A percentile compares a stretch with the other conserved stretches of the same genome.
Conservation (phyloP, 2,797 vertebrate species). For the Scarus forsteni region DNA sequence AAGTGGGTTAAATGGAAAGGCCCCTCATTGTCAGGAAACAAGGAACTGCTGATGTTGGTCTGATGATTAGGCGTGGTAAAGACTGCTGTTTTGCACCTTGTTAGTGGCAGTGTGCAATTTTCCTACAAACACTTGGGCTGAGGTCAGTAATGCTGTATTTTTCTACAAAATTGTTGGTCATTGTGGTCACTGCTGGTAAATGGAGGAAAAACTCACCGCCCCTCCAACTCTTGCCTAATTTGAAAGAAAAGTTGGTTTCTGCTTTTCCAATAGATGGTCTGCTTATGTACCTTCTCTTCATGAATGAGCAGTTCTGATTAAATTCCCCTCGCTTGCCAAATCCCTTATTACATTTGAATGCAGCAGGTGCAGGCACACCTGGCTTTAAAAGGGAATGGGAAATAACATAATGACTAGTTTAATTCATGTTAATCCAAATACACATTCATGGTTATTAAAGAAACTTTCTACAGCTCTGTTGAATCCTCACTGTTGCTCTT, state of each 20-base stretch:
- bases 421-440: neutral
- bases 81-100: neutral
- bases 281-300: neutral
- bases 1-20: conserved; percentile 50
- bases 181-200: neutral
- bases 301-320: neutral
- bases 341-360: neutral
- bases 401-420: neutral
- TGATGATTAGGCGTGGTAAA: neutral
- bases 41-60: conserved; percentile 5
- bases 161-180: neutral
- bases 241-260: neutral
- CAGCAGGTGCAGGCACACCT: neutral
- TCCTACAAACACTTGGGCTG: neutral
- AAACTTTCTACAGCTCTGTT: neutral
- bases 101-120: neutral
- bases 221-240: neutral
- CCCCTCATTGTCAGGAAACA: conserved; percentile 27
- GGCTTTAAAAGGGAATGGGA: neutral
- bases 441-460: too few relatives aligned
- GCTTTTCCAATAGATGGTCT: neutral
- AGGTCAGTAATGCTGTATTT: neutral
- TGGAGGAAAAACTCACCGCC: neutral
- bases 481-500: neutral
- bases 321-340: neutral